Evolutionary conservation across 1,140 invertebrate genomes (phyloP).

Genomic region (Paralvinella palmiformis): DNA sequence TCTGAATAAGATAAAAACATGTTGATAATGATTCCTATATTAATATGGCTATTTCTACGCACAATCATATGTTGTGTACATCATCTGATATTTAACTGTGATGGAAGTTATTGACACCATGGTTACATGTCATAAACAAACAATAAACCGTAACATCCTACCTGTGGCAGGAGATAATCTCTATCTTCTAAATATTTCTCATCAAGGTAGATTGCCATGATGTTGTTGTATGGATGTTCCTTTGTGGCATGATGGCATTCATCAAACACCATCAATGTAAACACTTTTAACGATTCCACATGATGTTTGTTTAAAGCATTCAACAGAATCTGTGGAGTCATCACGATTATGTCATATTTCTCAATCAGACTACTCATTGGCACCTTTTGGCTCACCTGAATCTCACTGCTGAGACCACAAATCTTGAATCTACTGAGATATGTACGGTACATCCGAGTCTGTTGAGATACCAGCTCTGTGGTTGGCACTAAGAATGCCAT

Average conservation of each 20-base stretch:
- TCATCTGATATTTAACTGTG: no score
- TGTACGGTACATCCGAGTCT: conserved; percentile 27
- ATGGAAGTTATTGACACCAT: no score
- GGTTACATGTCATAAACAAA: no score
- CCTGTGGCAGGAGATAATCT: conserved; percentile 23
- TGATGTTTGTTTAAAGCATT: conserved; percentile 30
- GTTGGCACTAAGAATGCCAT: conserved; percentile 41
- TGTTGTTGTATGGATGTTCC: conserved; percentile 39
- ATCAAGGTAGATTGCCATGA: conserved; percentile 37
- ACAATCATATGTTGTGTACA: no score
- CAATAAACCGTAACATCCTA: no score
- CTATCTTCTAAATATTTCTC: conserved; percentile 23
- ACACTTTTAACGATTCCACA: conserved; percentile 9
- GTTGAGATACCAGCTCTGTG: conserved; percentile 39
- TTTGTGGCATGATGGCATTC: conserved; percentile 48
- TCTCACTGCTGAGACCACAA: not conserved
- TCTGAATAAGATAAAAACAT: no score
- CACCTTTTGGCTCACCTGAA: no score
- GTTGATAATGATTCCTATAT: no score
- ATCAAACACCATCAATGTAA: conserved; percentile 43
- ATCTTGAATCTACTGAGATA: conserved; percentile 21
- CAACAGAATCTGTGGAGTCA: conserved; percentile 45
- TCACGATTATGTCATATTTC: conserved; percentile 28
- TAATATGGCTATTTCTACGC: no score
- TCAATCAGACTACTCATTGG: conserved; percentile 26